phyloP scores from a whole-genome alignment of 2,797 vertebrate species.

The Chelon auratus region DNA sequence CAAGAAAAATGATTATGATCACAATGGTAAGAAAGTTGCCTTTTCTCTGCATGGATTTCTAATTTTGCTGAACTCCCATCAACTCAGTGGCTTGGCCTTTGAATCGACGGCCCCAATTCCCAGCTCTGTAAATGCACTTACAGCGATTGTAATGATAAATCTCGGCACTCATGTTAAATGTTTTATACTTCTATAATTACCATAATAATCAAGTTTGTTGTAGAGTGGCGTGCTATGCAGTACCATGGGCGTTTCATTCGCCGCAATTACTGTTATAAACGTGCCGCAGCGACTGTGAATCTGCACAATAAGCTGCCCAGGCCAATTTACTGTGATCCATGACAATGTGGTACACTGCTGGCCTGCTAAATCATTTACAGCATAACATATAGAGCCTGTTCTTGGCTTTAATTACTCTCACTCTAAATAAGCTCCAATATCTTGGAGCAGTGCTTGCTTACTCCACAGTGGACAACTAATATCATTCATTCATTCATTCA shows the following conservation, averaged over 20 bases:
- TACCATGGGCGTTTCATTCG: constrained; percentile 68
- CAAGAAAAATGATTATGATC: constrained; percentile 80
- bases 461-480: constrained; percentile 64
- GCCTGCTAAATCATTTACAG: constrained; percentile 66
- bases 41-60: constrained; percentile 74
- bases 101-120: constrained; percentile 64
- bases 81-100: constrained; percentile 62
- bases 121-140: constrained; percentile 64
- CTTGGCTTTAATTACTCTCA: constrained; percentile 75
- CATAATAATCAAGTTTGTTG: constrained; percentile 83
- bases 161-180: constrained; percentile 69
- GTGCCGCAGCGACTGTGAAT: constrained; percentile 69
- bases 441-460: constrained; percentile 47
- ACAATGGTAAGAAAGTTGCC: constrained; percentile 61
- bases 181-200: constrained; percentile 83
- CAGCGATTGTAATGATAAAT: constrained; percentile 76
- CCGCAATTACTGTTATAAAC: constrained; percentile 79
- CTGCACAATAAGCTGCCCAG: constrained; percentile 75
- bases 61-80: constrained; percentile 69
- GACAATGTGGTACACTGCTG: constrained; percentile 60
- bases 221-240: constrained; percentile 71
- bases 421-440: constrained; percentile 64
- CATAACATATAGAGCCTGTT: constrained; percentile 56
- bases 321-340: constrained; percentile 82
- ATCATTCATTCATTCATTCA: constrained; percentile 23